phyloP scores from a whole-genome alignment of 2,797 vertebrate species.

The Coregonus suidteri region DNA sequence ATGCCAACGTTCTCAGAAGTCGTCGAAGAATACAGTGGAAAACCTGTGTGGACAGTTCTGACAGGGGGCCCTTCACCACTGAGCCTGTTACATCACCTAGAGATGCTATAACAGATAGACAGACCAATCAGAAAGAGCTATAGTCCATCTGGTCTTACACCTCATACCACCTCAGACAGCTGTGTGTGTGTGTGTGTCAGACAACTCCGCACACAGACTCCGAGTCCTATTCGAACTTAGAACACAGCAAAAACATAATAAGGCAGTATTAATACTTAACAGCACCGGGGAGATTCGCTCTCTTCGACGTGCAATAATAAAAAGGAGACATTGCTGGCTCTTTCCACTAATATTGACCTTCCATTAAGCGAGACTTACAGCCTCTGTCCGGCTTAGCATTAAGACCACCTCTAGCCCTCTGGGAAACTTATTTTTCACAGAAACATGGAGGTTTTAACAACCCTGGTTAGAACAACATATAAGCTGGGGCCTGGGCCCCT shows the following conservation, averaged over 20 bases:
- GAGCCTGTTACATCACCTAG: not conserved
- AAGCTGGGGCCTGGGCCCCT: slow-evolving; percentile 43
- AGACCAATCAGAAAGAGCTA: not conserved
- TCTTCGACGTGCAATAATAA: slow-evolving; percentile 59
- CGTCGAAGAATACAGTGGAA: not conserved
- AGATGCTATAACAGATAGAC: slow-evolving; percentile 3
- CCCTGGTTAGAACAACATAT: slow-evolving; percentile 72
- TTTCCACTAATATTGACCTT: slow-evolving; percentile 75
- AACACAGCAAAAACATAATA: slow-evolving; percentile 39
- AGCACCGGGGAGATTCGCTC: slow-evolving; percentile 36
- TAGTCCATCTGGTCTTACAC: not conserved
- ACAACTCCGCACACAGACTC: slow-evolving; percentile 20
- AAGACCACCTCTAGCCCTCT: slow-evolving; percentile 45
- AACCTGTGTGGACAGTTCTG: not conserved
- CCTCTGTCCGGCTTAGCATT: slow-evolving; percentile 56
- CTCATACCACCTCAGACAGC: not conserved
- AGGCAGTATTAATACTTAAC: slow-evolving; percentile 39
- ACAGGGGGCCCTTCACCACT: not conserved
- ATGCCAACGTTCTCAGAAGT: not conserved
- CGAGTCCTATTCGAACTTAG: not conserved
- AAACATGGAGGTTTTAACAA: slow-evolving; percentile 64
- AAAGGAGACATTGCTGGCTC: slow-evolving; percentile 51
- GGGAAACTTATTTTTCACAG: slow-evolving; percentile 62
- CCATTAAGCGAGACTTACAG: slow-evolving; percentile 70
- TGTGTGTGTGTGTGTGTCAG: not conserved